phyloP scores from a whole-genome alignment of 2,113 vertebrate species.

The Larimichthys crocea region DNA sequence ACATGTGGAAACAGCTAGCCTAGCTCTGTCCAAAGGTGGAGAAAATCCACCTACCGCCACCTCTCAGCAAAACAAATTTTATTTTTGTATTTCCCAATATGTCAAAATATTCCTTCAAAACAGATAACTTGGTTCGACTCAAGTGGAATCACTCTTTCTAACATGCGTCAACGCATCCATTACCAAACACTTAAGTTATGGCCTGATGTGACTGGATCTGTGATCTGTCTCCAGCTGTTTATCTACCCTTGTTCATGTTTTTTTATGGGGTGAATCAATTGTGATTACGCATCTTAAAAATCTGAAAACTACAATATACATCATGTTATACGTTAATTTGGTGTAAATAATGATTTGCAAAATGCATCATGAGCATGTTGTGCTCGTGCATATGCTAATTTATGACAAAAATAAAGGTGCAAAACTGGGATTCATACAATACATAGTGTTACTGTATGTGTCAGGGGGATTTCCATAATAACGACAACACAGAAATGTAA shows the following conservation, averaged over 20 bases:
- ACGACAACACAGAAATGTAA: constrained; percentile 13
- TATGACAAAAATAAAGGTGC: background rate
- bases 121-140: background rate
- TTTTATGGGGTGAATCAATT: background rate
- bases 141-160: background rate
- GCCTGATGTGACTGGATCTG: background rate
- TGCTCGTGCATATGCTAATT: background rate
- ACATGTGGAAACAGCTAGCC: background rate
- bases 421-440: constrained; percentile 8
- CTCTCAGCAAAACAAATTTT: background rate
- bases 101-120: background rate
- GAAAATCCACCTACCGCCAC: background rate
- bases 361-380: background rate
- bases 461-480: constrained; percentile 24
- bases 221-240: background rate
- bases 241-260: background rate
- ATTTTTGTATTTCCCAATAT: too few species aligned
- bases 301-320: background rate
- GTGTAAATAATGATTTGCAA: background rate
- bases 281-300: background rate
- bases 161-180: background rate
- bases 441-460: background rate
- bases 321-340: background rate
- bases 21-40: background rate
- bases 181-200: background rate